Evolutionary conservation across 2,113 vertebrate genomes (phyloP).

Genomic region (Bubo scandiacus): DNA sequence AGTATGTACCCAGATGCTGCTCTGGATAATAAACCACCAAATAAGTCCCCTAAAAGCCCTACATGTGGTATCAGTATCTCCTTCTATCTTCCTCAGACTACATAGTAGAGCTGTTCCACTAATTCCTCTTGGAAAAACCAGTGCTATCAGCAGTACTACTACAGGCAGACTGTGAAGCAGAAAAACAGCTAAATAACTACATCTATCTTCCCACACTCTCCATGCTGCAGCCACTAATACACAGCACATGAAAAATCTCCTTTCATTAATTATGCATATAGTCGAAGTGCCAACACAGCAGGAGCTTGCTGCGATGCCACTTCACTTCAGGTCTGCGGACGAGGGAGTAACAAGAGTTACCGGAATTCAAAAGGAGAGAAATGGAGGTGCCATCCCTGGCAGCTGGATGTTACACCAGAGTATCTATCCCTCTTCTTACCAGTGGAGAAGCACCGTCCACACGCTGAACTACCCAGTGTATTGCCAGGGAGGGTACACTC

Average conservation of each 20-base stretch:
- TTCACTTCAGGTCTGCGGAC: rapidly evolving
- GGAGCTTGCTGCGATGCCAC: neutral
- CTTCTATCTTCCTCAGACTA: neutral
- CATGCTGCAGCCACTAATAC: neutral
- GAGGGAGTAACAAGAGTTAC: neutral
- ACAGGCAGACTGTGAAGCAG: neutral
- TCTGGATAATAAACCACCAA: neutral
- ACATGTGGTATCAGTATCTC: neutral
- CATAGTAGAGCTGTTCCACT: neutral
- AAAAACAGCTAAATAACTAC: neutral
- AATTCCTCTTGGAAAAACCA: neutral
- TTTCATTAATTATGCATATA: neutral
- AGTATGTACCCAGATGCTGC: neutral
- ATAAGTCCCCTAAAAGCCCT: neutral
- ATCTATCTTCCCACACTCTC: neutral
- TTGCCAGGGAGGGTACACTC: neutral
- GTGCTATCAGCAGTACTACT: neutral
- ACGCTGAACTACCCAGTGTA: neutral
- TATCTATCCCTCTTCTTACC: neutral
- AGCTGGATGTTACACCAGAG: neutral
- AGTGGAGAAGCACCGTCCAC: neutral
- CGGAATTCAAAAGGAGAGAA: neutral
- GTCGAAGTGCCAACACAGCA: neutral
- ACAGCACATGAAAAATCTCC: neutral
- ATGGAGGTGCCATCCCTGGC: neutral